Evolutionary conservation across 2,113 vertebrate genomes (phyloP).

Genomic region (Petrocephalus microphthalmus): DNA sequence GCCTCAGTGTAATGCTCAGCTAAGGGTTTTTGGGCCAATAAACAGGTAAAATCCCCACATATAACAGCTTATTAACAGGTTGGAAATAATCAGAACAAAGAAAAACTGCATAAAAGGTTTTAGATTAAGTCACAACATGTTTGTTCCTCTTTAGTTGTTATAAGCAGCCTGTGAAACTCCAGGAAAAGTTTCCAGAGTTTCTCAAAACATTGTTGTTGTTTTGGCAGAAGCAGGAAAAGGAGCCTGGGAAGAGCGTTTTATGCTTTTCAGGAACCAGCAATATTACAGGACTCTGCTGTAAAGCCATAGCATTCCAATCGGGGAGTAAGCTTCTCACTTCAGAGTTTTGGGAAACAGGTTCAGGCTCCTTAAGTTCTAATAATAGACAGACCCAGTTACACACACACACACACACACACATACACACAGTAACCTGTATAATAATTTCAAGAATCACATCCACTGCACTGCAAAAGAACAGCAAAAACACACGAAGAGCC

Average conservation of each 20-base stretch:
- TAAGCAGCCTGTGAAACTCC: not conserved
- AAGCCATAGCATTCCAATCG: not conserved
- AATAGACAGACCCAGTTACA: not conserved
- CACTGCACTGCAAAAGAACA: not conserved
- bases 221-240: not conserved
- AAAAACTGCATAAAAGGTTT: not conserved
- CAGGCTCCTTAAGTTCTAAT: not conserved
- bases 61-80: not conserved
- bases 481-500: not conserved
- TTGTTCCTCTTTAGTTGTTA: not conserved
- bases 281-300: not conserved
- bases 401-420: not conserved
- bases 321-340: not conserved
- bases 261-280: not conserved
- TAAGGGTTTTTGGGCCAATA: not conserved
- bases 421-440: not conserved
- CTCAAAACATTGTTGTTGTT: not conserved
- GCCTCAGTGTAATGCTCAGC: not conserved
- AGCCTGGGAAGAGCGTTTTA: not conserved
- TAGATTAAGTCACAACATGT: not conserved
- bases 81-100: not conserved
- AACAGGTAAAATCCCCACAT: not conserved
- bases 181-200: not conserved
- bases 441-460: not conserved
- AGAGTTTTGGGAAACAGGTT: not conserved